Evolutionary conservation across 2,797 vertebrate species (phyloP).

Genomic region (Otolemur crassicaudatus): DNA sequence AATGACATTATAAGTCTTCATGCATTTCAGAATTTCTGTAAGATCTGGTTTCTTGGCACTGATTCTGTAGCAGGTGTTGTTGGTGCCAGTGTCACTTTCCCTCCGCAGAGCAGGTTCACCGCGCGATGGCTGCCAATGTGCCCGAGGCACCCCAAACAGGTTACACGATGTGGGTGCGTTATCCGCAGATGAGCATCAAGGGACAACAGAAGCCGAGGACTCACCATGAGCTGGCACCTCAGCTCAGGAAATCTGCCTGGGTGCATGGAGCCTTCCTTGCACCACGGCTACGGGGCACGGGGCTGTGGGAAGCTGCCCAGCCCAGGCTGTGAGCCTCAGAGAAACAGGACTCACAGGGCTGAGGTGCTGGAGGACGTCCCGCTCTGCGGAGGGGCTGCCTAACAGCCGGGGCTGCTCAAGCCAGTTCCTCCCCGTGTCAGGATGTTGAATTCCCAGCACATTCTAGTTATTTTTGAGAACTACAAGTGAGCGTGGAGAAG

Average conservation of each 20-base stretch:
- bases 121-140: neutral
- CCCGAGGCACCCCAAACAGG: neutral
- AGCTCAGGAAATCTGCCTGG: neutral
- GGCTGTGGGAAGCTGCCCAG: neutral
- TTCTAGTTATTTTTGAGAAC: neutral
- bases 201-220: neutral
- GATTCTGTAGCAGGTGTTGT: neutral
- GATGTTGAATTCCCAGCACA: neutral
- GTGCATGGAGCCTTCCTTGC: neutral
- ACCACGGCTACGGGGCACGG: too few species aligned
- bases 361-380: too few species aligned
- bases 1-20: neutral
- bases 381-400: neutral
- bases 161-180: neutral
- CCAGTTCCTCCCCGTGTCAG: neutral
- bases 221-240: neutral
- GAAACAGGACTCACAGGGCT: accelerated
- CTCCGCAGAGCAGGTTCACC: neutral
- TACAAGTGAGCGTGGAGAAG: neutral
- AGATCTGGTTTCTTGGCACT: neutral
- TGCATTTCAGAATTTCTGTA: neutral
- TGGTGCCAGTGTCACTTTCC: neutral
- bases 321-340: neutral
- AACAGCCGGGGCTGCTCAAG: neutral
- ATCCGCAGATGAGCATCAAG: neutral